Conservation (phyloP, 2,888 invertebrate genomes). For the Coenonympha arcania region DNA sequence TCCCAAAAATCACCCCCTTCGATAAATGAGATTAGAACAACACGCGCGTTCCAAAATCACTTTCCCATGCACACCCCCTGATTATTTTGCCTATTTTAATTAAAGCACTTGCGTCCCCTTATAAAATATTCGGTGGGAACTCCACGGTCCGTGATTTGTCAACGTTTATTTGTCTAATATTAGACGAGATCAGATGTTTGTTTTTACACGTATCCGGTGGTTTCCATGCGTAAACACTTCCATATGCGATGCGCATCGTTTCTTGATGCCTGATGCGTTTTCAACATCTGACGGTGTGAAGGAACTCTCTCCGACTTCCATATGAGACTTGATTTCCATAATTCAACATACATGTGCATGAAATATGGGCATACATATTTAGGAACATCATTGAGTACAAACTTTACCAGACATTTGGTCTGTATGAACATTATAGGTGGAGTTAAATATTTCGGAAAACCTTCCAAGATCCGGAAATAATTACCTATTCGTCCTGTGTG, state of each 20-base stretch:
- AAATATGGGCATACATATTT: too few species aligned
- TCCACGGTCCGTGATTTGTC: constrained; percentile 35
- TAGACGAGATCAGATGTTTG: constrained; percentile 21
- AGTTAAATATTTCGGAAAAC: too few species aligned
- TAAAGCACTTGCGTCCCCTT: constrained; percentile 46
- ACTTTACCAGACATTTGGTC: too few species aligned
- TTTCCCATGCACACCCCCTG: constrained; percentile 58
- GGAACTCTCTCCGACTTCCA: neutral
- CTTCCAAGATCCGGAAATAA: too few species aligned
- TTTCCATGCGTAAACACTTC: constrained; percentile 14
- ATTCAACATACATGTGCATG: too few species aligned
- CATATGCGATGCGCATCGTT: constrained; percentile 12
- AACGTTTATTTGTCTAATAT: constrained; percentile 19
- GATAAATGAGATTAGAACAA: constrained; percentile 10
- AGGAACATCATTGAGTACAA: too few species aligned
- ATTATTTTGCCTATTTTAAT: constrained; percentile 65
- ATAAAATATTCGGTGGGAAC: constrained; percentile 66
- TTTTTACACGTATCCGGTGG: constrained; percentile 25
- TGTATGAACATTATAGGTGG: too few species aligned
- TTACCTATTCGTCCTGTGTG: too few species aligned
- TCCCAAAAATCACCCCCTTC: constrained; percentile 5
- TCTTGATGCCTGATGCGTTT: constrained; percentile 2
- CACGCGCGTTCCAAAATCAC: constrained; percentile 29
- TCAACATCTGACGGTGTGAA: constrained; percentile 6
- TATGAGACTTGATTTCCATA: too few species aligned